Evolutionary conservation across 2,797 vertebrate genomes (phyloP).

Genomic region (Momotus momota): DNA sequence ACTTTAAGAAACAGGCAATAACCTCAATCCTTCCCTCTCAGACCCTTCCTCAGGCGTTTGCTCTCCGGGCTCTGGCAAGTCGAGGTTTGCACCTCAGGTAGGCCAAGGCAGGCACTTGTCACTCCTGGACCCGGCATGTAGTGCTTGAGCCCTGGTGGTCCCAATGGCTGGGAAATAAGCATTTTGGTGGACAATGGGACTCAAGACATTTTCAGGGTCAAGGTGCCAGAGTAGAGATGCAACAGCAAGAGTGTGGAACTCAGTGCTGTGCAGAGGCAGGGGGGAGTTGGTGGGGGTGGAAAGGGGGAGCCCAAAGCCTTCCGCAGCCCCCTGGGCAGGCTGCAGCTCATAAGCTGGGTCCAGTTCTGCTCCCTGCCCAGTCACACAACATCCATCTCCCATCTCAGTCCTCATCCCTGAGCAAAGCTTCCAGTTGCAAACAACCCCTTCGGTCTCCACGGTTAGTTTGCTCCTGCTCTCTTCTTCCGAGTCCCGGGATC

Average conservation of each 20-base stretch:
- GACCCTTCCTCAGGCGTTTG: not conserved
- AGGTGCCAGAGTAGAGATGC: not conserved
- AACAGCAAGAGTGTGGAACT: not conserved
- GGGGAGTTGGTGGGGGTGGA: fast-evolving
- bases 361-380: not conserved
- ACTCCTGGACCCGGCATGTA: fast-evolving
- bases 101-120: not conserved
- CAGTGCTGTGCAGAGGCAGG: not conserved
- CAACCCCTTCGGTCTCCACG: fast-evolving
- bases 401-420: fast-evolving
- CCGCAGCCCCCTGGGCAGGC: not conserved
- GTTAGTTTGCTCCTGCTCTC: not conserved
- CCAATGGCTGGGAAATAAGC: not conserved
- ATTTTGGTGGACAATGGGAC: not conserved
- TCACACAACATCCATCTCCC: not conserved
- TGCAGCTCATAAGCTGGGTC: not conserved
- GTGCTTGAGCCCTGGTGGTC: not conserved
- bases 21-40: not conserved
- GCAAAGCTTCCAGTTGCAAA: not conserved
- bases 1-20: not conserved
- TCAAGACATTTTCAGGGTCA: not conserved
- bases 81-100: not conserved
- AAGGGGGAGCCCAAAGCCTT: not conserved
- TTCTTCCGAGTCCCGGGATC: not conserved
- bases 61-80: not conserved